Percentiles rank a stretch among this genome's conserved stretches.
Evolutionary conservation across 2,113 vertebrate species (phyloP).

Genomic region (Tachysurus fulvidraco): DNA sequence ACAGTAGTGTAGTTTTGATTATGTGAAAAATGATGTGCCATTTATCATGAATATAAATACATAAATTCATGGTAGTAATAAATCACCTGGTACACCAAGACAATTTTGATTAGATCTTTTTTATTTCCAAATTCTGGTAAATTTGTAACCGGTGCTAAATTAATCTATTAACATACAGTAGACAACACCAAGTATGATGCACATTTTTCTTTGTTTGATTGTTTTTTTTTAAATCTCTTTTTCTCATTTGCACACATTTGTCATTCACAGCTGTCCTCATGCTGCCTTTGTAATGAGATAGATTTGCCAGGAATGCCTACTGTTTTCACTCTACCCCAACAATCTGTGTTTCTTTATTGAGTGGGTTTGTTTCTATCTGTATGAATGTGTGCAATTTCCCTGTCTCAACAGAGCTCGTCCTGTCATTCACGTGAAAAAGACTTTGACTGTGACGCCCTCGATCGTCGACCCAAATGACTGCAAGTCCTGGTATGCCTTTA

Average conservation of each 20-base stretch:
- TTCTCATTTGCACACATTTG: neutral
- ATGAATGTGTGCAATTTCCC: neutral
- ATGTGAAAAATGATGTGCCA: neutral
- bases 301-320: neutral
- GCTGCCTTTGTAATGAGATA: neutral
- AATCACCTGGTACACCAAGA: neutral
- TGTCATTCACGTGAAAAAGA: constrained; percentile 65
- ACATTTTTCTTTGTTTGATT: neutral
- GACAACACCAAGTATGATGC: neutral
- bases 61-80: neutral
- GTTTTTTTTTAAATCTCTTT: neutral
- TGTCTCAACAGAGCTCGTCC: constrained; percentile 66
- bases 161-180: neutral
- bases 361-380: neutral
- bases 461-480: constrained; percentile 58
- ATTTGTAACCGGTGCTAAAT: neutral
- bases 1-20: neutral
- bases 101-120: neutral
- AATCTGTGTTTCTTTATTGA: neutral
- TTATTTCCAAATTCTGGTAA: neutral
- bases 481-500: constrained; percentile 63
- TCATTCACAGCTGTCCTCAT: neutral
- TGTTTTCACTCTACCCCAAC: neutral
- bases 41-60: neutral
- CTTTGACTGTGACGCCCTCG: constrained; percentile 59